Conservation (phyloP, 1,140 invertebrate genomes). For the Ceratoteleas bidentatus region DNA sequence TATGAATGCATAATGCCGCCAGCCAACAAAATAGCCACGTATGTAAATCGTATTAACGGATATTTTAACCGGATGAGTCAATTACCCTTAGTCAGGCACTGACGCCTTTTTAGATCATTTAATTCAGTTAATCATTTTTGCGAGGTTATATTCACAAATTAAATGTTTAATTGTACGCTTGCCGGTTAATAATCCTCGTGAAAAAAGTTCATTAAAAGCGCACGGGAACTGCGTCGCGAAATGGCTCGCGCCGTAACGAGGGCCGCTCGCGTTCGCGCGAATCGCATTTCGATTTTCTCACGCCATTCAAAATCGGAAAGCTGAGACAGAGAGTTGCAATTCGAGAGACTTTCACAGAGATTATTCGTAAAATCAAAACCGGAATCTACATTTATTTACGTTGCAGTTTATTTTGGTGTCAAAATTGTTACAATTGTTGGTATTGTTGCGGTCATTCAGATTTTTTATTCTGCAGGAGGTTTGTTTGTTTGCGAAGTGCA, state of each 20-base stretch:
- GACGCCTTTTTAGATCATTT: slow-evolving; percentile 61
- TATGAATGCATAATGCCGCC: background rate
- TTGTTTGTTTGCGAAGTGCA: too few species aligned
- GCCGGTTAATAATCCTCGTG: slow-evolving; percentile 37
- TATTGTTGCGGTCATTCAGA: too few species aligned
- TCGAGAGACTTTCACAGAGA: too few species aligned
- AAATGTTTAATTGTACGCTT: slow-evolving; percentile 54
- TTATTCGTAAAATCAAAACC: too few species aligned
- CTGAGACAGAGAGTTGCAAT: too few species aligned
- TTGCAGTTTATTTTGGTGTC: too few species aligned
- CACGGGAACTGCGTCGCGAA: slow-evolving; percentile 10
- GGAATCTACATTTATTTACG: too few species aligned
- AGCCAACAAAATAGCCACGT: slow-evolving; percentile 41
- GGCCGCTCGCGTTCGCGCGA: too few species aligned
- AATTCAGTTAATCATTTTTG: slow-evolving; percentile 53
- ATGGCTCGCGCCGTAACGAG: slow-evolving; percentile 18
- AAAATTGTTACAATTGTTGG: too few species aligned
- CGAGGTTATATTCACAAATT: slow-evolving; percentile 50
- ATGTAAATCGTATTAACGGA: slow-evolving; percentile 58
- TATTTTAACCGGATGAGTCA: slow-evolving; percentile 50
- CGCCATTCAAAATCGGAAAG: too few species aligned
- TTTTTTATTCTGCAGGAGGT: too few species aligned
- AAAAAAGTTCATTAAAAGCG: slow-evolving; percentile 45
- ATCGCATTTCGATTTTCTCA: too few species aligned
- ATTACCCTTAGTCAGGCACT: slow-evolving; percentile 57